Evolutionary conservation across 2,888 invertebrate genomes (phyloP), one percentile per base, ranked within the genome.

Genomic region (Baronia brevicornis): DNA sequence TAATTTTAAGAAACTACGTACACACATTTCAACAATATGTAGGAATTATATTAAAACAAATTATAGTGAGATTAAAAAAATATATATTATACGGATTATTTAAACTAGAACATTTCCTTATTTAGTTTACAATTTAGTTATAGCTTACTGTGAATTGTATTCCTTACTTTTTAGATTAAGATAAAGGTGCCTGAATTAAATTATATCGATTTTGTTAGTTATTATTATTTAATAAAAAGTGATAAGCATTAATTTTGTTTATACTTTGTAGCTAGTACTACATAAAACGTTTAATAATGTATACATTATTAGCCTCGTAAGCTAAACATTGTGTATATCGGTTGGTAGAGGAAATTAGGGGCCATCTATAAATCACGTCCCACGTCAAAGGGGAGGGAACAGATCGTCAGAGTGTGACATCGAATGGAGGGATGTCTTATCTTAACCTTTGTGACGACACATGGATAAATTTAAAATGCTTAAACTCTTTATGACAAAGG

Each of bases 131-230:
- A n/a, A n/a, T n/a, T n/a, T n/a, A n/a, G n/a, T n/a, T n/a, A n/a
- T n/a, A n/a, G n/a, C n/a, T n/a, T n/a, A n/a, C n/a, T n/a, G n/a
- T n/a, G n/a, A n/a, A n/a, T n/a, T n/a, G n/a, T n/a, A n/a, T n/a
- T 33, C 18, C 38, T 47, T 39, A 41, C 42, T 43, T 54, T 43
- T 62, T 74, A 75, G 71, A 57, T 60, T 79, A 75, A 75, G 72
- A 68, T 55, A 67, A 74, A 44, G 66, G 78, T 79, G 79, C 78
- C 77, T 77, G 55, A 63, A 65, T 57, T 60, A 51, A 49, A 49
- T n/a, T n/a, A n/a, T n/a, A n/a, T n/a, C n/a, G n/a, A n/a, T n/a
- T n/a, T n/a, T n/a, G n/a, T n/a, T n/a, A n/a, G 41, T 55, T 68
- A 48, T 47, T 38, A 25, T 36, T 39, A 29, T 48, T 55, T 48